Conservation (phyloP, 2,888 invertebrate genomes). For the Actias luna region DNA sequence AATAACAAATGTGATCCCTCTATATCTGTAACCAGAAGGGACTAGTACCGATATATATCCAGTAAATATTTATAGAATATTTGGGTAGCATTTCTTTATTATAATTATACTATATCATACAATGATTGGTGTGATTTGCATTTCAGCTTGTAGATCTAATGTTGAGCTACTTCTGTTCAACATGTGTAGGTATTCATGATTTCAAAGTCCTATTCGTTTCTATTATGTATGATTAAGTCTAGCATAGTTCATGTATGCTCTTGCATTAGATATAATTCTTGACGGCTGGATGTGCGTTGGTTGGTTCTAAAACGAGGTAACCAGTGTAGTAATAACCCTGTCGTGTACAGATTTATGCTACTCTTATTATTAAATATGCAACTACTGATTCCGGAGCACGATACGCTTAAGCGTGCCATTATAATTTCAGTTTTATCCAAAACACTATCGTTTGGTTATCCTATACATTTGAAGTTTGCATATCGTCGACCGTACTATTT, state of each 20-base stretch:
- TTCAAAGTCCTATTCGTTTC: too few relatives aligned
- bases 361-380: too few relatives aligned
- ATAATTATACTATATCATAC: not conserved
- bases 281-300: too few relatives aligned
- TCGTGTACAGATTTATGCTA: too few relatives aligned
- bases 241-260: too few relatives aligned
- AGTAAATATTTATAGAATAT: not conserved
- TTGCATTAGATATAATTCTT: too few relatives aligned
- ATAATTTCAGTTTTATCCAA: not conserved
- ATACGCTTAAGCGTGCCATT: not conserved
- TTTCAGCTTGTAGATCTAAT: not conserved
- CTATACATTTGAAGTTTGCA: not conserved
- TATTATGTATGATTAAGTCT: too few relatives aligned
- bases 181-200: not conserved
- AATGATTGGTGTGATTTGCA: not conserved
- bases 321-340: too few relatives aligned
- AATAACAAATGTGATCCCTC: slow-evolving; percentile 75
- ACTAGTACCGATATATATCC: not conserved
- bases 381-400: too few relatives aligned
- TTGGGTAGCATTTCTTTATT: not conserved
- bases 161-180: not conserved
- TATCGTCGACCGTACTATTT: not conserved
- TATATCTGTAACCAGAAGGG: slow-evolving; percentile 14
- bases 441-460: not conserved
- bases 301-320: too few relatives aligned